Evolutionary conservation across 2,888 invertebrate species (phyloP).

Genomic region (Allophyes oxyacanthae): DNA sequence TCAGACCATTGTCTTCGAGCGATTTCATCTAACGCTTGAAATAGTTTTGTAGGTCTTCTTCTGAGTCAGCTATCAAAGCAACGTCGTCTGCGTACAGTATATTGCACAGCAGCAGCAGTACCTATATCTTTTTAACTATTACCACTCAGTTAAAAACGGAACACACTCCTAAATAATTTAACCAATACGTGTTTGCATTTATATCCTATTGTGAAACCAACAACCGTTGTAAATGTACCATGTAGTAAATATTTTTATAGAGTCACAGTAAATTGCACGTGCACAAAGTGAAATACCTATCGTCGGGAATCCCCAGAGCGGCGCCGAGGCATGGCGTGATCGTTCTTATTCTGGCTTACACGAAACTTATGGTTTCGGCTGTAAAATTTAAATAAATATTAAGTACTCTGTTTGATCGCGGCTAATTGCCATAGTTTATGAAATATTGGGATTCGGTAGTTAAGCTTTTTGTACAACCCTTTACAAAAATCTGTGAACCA

Average conservation of each 20-base stretch:
- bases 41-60: no score
- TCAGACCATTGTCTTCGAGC: no score
- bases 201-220: conserved; percentile 49
- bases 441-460: conserved; percentile 41
- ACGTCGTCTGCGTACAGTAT: no score
- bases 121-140: not conserved
- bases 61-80: no score
- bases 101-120: no score
- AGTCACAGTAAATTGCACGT: conserved; percentile 70
- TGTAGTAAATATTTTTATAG: conserved; percentile 56
- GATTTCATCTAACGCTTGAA: no score
- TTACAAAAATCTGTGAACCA: no score
- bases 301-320: conserved; percentile 68
- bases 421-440: conserved; percentile 64
- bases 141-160: conserved; percentile 5
- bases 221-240: conserved; percentile 42
- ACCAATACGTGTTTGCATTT: conserved; percentile 51
- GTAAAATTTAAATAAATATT: conserved; percentile 73
- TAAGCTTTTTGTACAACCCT: not conserved
- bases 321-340: conserved; percentile 73
- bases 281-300: conserved; percentile 66
- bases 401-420: conserved; percentile 65
- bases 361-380: conserved; percentile 74
- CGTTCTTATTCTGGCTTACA: conserved; percentile 68
- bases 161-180: conserved; percentile 29